These are phyloP conservation scores for Axea sp. DNA, from an alignment of 2,888 invertebrate genomes.

Conservation along the genomic window DNA sequence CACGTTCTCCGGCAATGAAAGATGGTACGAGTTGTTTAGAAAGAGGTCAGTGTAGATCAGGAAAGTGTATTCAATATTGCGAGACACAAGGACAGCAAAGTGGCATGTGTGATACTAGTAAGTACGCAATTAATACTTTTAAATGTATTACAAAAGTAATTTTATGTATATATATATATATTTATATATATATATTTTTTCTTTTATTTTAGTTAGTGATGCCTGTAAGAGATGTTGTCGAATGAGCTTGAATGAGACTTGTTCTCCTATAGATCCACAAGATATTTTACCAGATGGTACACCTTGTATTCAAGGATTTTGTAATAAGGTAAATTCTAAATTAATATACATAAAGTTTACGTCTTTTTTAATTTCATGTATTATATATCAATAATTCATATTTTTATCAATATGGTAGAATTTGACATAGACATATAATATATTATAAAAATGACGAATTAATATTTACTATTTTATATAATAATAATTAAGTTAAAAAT, in stretches of 20 bases:
- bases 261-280: constrained; percentile 92
- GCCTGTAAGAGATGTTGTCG: constrained; percentile 97
- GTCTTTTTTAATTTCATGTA: too few species aligned
- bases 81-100: constrained; percentile 95
- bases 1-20: constrained; percentile 91
- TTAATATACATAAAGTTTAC: too few species aligned
- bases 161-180: not conserved
- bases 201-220: constrained; percentile 88
- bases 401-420: too few species aligned
- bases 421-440: too few species aligned
- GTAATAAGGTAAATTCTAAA: constrained; percentile 87
- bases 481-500: too few species aligned
- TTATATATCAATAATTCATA: too few species aligned
- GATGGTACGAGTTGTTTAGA: constrained; percentile 94
- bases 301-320: constrained; percentile 97
- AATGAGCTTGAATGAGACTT: constrained; percentile 93
- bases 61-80: constrained; percentile 97
- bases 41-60: constrained; percentile 92
- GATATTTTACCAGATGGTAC: constrained; percentile 96
- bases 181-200: constrained; percentile 12
- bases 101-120: constrained; percentile 97
- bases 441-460: too few species aligned
- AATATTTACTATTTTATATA: too few species aligned
- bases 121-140: too few species aligned
- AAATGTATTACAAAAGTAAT: too few species aligned